Evolutionary conservation across 2,888 invertebrate genomes (phyloP).

Genomic region (Machimus atricapillus): DNA sequence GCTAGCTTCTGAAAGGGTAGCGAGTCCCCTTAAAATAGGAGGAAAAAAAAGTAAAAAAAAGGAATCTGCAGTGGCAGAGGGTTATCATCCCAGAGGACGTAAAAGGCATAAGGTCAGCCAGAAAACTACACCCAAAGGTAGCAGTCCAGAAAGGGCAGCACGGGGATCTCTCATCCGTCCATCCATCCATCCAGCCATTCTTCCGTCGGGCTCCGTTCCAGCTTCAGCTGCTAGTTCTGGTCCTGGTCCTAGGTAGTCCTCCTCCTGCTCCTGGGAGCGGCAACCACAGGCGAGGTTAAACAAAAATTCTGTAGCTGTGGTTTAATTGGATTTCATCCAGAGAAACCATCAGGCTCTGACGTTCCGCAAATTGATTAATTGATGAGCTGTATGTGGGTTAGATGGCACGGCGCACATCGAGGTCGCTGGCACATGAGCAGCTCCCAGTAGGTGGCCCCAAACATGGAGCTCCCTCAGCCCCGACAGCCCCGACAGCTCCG

Average conservation of each 20-base stretch:
- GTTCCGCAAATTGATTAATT: slow-evolving; percentile 43
- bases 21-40: neutral
- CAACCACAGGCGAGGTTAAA: neutral
- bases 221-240: neutral
- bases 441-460: neutral
- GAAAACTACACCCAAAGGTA: neutral
- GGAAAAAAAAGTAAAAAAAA: neutral
- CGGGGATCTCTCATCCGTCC: neutral
- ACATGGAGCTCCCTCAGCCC: neutral
- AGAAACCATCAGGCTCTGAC: slow-evolving; percentile 42
- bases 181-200: neutral
- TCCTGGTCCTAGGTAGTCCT: neutral
- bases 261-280: neutral
- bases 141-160: neutral
- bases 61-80: neutral
- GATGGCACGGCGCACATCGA: neutral
- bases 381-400: slow-evolving; percentile 11
- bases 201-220: neutral
- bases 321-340: slow-evolving; percentile 44
- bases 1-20: neutral
- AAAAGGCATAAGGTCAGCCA: slow-evolving; percentile 1
- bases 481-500: neutral
- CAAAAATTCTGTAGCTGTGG: slow-evolving; percentile 38
- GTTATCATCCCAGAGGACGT: neutral
- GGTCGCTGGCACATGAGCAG: neutral